Conservation (phyloP, 2,113 vertebrate genomes). For the Aegotheles bennettii region DNA sequence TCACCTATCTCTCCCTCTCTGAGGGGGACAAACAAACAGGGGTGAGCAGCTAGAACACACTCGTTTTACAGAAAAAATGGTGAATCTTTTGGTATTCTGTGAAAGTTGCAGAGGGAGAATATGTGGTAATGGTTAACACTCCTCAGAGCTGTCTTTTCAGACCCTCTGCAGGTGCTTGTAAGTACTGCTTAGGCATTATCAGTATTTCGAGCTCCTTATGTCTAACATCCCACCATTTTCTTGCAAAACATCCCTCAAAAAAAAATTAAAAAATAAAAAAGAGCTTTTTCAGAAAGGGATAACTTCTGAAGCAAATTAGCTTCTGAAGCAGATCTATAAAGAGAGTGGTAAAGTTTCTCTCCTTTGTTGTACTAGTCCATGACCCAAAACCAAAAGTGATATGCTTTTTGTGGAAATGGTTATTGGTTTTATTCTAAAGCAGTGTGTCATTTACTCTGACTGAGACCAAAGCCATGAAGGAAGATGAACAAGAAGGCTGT, state of each 20-base stretch:
- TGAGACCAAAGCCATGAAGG: not conserved
- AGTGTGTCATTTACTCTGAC: not conserved
- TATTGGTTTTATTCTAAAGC: not conserved
- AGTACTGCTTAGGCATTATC: not conserved
- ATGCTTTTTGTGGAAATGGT: not conserved
- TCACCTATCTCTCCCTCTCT: not conserved
- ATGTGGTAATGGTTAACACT: too few relatives aligned
- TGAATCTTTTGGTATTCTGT: not conserved
- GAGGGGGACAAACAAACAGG: not conserved
- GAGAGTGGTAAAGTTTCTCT: not conserved
- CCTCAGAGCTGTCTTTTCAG: not conserved
- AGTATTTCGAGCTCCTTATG: not conserved
- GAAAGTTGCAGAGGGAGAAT: not conserved
- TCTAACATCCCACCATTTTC: not conserved
- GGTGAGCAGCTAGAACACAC: not conserved
- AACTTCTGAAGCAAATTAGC: not conserved
- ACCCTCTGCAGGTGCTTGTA: not conserved
- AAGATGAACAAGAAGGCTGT: not conserved
- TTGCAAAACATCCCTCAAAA: not conserved
- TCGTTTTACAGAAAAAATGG: not conserved
- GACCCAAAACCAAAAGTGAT: not conserved
- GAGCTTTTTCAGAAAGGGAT: not conserved
- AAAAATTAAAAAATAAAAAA: not conserved
- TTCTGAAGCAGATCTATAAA: not conserved
- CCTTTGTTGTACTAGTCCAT: not conserved